These are phyloP conservation scores for Tympanoctomys barrerae DNA, from an alignment of 2,797 vertebrate genomes.

Conservation along the genomic window DNA sequence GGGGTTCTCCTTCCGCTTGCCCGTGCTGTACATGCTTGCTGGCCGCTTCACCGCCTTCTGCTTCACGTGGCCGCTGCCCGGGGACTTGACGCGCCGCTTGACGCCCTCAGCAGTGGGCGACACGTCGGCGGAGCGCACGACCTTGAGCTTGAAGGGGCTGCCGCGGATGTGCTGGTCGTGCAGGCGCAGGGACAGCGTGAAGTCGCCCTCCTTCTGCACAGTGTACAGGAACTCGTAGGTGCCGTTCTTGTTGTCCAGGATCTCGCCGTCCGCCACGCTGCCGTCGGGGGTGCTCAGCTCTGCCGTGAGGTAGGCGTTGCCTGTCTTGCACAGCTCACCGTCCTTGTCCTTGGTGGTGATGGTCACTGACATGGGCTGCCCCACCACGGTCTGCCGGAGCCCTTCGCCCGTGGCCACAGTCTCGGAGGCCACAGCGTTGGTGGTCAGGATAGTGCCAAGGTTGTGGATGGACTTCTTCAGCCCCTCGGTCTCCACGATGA, in stretches of 20 bases:
- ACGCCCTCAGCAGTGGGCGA: constrained; percentile 92
- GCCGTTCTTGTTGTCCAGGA: constrained; percentile 98
- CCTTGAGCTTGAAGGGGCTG: constrained; percentile 96
- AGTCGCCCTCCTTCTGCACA: constrained; percentile 94
- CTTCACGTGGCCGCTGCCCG: constrained; percentile 95
- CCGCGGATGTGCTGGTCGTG: constrained; percentile 97
- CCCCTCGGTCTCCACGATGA: constrained; percentile 96
- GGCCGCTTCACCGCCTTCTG: constrained; percentile 97
- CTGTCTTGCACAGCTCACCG: constrained; percentile 96
- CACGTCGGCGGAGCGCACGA: constrained; percentile 93
- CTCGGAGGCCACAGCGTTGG: constrained; percentile 96
- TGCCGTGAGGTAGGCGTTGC: constrained; percentile 94
- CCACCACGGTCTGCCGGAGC: constrained; percentile 94
- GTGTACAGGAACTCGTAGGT: constrained; percentile 97
- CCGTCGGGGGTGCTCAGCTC: constrained; percentile 94
- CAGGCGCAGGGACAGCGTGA: constrained; percentile 94
- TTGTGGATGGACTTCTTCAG: constrained; percentile 98
- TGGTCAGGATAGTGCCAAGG: constrained; percentile 95
- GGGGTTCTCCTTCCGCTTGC: constrained; percentile 97
- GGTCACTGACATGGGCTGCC: constrained; percentile 94
- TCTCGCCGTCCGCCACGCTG: constrained; percentile 93
- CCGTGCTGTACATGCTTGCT: constrained; percentile 98
- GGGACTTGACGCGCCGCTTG: constrained; percentile 96
- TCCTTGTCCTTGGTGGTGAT: constrained; percentile 98
- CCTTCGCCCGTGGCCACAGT: constrained; percentile 97